A percentile compares a stretch with the other conserved stretches of the same genome.
Evolutionary conservation across 2,797 vertebrate genomes (phyloP).

Genomic region (Dendrocincla fuliginosa): DNA sequence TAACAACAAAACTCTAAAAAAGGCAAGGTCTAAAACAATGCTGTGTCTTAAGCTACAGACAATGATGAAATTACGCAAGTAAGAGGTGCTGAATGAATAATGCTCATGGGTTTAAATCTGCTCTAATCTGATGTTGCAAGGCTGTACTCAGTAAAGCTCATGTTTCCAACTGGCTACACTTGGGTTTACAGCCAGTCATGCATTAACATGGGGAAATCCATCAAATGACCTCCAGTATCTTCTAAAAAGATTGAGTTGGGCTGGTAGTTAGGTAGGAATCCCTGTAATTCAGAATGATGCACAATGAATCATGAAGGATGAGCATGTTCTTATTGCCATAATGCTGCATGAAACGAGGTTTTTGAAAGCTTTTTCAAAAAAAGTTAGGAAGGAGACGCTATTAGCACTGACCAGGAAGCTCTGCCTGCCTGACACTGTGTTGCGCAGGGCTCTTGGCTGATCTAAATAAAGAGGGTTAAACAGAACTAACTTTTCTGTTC

Average conservation of each 20-base stretch:
- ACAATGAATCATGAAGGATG: not conserved
- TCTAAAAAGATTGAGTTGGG: not conserved
- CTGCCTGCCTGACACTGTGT: not conserved
- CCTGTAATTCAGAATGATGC: not conserved
- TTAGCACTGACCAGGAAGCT: not conserved
- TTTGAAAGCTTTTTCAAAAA: not conserved
- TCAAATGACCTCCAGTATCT: not conserved
- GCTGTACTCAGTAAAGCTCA: not conserved
- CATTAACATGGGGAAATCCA: not conserved
- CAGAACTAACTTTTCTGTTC: not conserved
- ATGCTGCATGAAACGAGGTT: not conserved
- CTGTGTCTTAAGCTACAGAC: not conserved
- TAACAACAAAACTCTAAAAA: not conserved
- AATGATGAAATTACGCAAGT: not conserved
- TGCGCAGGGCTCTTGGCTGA: not conserved
- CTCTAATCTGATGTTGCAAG: not conserved
- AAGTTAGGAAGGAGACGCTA: not conserved
- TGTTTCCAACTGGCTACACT: accelerated
- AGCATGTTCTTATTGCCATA: not conserved
- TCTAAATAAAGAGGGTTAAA: not conserved
- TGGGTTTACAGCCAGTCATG: not conserved
- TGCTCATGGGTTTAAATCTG: not conserved
- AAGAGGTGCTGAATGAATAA: not conserved
- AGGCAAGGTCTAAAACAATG: not conserved
- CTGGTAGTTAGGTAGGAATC: not conserved